A percentile compares a stretch with the other conserved stretches of the same genome.
Evolutionary conservation across 2,888 invertebrate species (phyloP).

Genomic region (Trypoxylon attenuatum): DNA sequence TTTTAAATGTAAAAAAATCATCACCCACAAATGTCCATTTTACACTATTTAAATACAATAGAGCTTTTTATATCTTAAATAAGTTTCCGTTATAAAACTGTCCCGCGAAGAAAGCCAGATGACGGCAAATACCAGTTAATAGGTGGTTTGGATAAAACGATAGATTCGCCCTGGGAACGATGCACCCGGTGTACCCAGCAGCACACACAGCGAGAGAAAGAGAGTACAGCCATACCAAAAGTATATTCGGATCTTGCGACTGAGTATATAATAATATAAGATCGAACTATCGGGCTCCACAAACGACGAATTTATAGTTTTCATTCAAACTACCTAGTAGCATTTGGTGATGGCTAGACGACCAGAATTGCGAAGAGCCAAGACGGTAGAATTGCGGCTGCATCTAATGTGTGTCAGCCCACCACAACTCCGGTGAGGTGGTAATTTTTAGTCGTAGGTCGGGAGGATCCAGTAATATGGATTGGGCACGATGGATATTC

Average conservation of each 20-base stretch:
- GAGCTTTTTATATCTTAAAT: conserved; percentile 74
- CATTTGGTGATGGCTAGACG: conserved; percentile 71
- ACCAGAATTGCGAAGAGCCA: conserved; percentile 72
- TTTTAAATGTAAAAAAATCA: conserved; percentile 72
- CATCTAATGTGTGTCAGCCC: conserved; percentile 65
- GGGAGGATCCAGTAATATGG: conserved; percentile 67
- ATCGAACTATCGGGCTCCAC: conserved; percentile 7
- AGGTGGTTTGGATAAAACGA: conserved; percentile 65
- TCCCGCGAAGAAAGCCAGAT: conserved; percentile 71
- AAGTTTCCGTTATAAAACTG: conserved; percentile 72
- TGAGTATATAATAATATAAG: too few species aligned
- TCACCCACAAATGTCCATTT: conserved; percentile 74
- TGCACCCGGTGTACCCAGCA: background rate
- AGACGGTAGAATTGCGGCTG: conserved; percentile 61
- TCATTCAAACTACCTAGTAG: conserved; percentile 70
- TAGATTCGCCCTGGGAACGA: conserved; percentile 56
- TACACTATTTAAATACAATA: conserved; percentile 75
- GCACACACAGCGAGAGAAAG: too few species aligned
- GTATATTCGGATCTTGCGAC: background rate
- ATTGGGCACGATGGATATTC: conserved; percentile 65
- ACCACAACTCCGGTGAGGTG: conserved; percentile 72
- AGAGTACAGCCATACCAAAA: background rate
- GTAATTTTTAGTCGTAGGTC: conserved; percentile 62
- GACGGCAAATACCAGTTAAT: conserved; percentile 70
- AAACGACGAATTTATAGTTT: conserved; percentile 64